A percentile compares a stretch with the other conserved stretches of the same genome.
Evolutionary conservation across 2,797 vertebrate species (phyloP).

Genomic region (Onychomys torridus): DNA sequence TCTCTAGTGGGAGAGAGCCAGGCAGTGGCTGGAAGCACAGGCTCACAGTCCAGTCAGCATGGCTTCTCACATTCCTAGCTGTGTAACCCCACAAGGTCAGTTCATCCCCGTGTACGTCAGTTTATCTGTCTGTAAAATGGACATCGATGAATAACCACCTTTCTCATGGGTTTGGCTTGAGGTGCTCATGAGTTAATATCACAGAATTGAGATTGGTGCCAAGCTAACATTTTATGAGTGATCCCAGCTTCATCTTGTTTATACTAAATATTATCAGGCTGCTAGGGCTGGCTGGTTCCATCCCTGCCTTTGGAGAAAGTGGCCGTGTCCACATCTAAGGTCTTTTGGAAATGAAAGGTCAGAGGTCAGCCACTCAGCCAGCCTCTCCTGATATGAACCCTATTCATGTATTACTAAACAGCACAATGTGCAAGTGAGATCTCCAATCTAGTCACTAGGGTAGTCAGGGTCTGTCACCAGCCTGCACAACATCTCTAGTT

Average conservation of each 20-base stretch:
- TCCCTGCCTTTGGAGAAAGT: not conserved
- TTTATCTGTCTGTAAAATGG: not conserved
- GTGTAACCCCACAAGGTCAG: not conserved
- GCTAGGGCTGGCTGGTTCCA: not conserved
- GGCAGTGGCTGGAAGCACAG: not conserved
- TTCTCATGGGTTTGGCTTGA: not conserved
- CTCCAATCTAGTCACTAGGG: not conserved
- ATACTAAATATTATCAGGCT: not conserved
- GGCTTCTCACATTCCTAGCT: not conserved
- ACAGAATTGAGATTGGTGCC: not conserved
- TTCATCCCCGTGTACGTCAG: not conserved
- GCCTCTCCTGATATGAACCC: not conserved
- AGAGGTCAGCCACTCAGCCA: no score
- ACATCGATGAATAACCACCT: not conserved
- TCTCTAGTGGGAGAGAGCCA: rapidly evolving
- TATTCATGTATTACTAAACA: not conserved
- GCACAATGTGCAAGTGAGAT: not conserved
- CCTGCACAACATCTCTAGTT: not conserved
- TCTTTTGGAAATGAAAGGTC: not conserved
- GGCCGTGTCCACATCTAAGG: not conserved
- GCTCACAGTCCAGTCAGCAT: not conserved
- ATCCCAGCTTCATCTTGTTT: not conserved
- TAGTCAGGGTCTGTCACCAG: not conserved
- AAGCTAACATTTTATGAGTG: not conserved
- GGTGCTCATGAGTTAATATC: not conserved